These are phyloP conservation scores for Solenopsis invicta DNA, from an alignment of 1,140 invertebrate genomes.

Conservation along the genomic window DNA sequence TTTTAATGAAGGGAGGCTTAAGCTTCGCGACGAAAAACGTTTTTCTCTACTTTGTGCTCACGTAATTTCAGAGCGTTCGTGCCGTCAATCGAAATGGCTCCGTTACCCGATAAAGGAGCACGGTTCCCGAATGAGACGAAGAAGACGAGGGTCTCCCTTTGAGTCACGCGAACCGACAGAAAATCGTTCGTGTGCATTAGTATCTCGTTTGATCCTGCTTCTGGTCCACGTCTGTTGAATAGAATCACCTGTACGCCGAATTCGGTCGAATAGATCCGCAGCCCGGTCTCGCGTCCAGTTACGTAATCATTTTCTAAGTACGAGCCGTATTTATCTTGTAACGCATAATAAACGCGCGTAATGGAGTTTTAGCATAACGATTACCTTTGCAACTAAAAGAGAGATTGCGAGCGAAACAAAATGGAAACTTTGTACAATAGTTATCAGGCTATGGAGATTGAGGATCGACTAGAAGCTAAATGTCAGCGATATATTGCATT, in stretches of 20 bases:
- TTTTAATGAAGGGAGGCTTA: conserved; percentile 56
- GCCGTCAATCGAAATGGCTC: conserved; percentile 21
- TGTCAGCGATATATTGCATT: not conserved
- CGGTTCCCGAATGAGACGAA: not conserved
- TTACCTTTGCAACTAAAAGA: not conserved
- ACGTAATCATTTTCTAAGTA: conserved; percentile 25
- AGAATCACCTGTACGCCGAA: not conserved
- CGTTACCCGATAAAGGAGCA: conserved; percentile 21
- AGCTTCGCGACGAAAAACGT: conserved; percentile 11
- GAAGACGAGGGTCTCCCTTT: conserved; percentile 7
- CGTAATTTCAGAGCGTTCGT: conserved; percentile 39
- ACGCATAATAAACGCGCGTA: not conserved
- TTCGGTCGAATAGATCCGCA: not conserved
- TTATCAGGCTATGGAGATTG: not conserved
- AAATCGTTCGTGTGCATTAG: conserved; percentile 29
- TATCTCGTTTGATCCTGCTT: conserved; percentile 38
- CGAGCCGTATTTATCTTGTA: not conserved
- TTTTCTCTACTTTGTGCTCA: not conserved
- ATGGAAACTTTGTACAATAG: not conserved
- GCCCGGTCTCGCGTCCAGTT: not conserved
- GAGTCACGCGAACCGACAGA: conserved; percentile 17
- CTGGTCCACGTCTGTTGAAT: conserved; percentile 27
- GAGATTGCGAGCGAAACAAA: not conserved
- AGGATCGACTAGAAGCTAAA: not conserved
- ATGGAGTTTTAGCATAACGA: not conserved